phyloP scores from a whole-genome alignment of 2,888 invertebrate species.

The Epinotia ramella region DNA sequence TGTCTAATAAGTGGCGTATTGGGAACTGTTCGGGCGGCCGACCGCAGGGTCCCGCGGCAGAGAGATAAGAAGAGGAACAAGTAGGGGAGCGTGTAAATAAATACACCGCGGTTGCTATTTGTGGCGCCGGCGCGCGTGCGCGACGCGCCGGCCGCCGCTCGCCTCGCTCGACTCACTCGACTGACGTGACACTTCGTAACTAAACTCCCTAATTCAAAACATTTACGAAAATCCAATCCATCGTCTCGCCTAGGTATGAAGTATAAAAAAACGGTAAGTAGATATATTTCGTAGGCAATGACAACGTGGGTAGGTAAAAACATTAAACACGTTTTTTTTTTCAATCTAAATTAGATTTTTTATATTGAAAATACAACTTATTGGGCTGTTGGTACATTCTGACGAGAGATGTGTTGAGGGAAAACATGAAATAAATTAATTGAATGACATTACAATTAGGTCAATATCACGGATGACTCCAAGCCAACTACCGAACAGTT shows the following conservation, averaged over 20 bases:
- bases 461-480: conserved; percentile 12
- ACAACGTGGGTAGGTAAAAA: no score
- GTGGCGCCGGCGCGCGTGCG: conserved; percentile 65
- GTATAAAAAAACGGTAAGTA: no score
- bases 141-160: not conserved
- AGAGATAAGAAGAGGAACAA: conserved; percentile 62
- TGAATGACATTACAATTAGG: conserved; percentile 3
- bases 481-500: conserved; percentile 6
- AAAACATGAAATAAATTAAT: not conserved
- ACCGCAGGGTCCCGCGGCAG: conserved; percentile 17
- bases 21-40: not conserved
- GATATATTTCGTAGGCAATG: no score
- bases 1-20: not conserved
- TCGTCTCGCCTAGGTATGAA: no score
- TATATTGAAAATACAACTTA: not conserved
- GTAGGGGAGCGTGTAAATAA: conserved; percentile 74
- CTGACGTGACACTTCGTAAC: conserved; percentile 14
- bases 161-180: conserved; percentile 7
- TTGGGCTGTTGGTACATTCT: not conserved
- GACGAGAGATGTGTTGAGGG: no score
- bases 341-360: not conserved
- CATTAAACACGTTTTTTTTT: not conserved
- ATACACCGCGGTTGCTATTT: conserved; percentile 74
- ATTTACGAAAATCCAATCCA: not conserved
- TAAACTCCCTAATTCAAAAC: conserved; percentile 1